Conservation (phyloP, 2,113 vertebrate species). For the Pomatostomus ruficeps region DNA sequence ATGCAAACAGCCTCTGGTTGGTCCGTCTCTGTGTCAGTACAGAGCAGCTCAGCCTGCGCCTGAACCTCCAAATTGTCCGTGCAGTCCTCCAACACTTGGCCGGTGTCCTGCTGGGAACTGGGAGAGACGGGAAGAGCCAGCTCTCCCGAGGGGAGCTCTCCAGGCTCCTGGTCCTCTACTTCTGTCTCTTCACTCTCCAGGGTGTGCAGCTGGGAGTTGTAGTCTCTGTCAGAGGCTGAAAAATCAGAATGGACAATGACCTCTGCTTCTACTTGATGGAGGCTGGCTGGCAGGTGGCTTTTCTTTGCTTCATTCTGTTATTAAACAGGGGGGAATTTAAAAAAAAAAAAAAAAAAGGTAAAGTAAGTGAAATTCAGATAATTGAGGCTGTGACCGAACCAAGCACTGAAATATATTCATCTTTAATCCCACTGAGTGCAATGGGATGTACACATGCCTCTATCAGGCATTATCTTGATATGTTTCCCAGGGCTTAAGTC, state of each 20-base stretch:
- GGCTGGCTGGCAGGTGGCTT: conserved; percentile 66
- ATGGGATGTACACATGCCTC: background rate
- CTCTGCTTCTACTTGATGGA: conserved; percentile 89
- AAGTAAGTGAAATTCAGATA: background rate
- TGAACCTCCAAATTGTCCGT: background rate
- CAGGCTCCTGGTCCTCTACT: background rate
- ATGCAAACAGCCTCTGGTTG: background rate
- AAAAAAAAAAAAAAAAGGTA: background rate
- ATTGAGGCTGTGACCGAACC: background rate
- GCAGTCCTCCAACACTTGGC: background rate
- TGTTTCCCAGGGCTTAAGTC: background rate
- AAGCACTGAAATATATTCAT: background rate
- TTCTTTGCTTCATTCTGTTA: conserved; percentile 69
- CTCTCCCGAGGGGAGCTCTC: background rate
- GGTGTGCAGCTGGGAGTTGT: conserved; percentile 41
- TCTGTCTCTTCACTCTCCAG: conserved; percentile 40
- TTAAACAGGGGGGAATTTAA: background rate
- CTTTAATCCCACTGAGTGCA: background rate
- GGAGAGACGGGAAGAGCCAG: background rate
- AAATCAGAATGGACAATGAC: conserved; percentile 96
- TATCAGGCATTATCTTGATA: background rate
- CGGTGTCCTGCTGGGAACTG: background rate
- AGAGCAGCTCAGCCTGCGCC: background rate
- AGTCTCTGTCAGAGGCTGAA: conserved; percentile 73
- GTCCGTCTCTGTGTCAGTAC: background rate